A percentile compares a stretch with the other conserved stretches of the same genome.
Conservation (phyloP, 1,140 invertebrate genomes). For the Scaptomyza graminum region DNA sequence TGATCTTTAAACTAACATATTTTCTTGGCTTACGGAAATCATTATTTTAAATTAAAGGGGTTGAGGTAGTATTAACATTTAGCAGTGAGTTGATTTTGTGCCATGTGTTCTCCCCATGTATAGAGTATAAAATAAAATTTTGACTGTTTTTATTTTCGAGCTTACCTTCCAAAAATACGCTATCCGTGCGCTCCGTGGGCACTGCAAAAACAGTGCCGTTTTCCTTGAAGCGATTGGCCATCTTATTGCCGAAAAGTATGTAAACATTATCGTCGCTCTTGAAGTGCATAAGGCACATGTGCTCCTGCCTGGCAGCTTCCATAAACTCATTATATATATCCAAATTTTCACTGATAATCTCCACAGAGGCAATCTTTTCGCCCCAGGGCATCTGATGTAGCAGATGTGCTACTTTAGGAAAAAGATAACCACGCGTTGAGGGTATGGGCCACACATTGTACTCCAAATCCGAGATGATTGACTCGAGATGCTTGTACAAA, state of each 20-base stretch:
- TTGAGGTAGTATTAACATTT: too few species aligned
- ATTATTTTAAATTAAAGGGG: too few species aligned
- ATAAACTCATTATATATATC: slow-evolving; percentile 81
- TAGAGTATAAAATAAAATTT: too few species aligned
- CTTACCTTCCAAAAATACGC: slow-evolving; percentile 68
- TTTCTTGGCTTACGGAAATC: too few species aligned
- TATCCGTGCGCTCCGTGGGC: slow-evolving; percentile 69
- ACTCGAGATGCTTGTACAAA: slow-evolving; percentile 62
- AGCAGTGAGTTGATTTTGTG: too few species aligned
- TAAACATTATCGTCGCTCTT: slow-evolving; percentile 78
- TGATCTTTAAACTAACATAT: too few species aligned
- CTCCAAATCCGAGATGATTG: slow-evolving; percentile 70
- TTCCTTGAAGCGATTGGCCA: slow-evolving; percentile 72
- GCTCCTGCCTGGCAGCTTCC: slow-evolving; percentile 73
- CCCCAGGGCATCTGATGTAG: slow-evolving; percentile 82
- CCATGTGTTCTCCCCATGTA: too few species aligned
- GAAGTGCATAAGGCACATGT: slow-evolving; percentile 83
- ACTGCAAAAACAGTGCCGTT: slow-evolving; percentile 77
- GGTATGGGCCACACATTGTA: slow-evolving; percentile 83
- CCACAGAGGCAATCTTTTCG: slow-evolving; percentile 79
- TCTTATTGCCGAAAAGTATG: slow-evolving; percentile 76
- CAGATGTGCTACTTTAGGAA: slow-evolving; percentile 78
- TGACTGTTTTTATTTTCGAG: background rate
- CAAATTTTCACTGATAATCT: slow-evolving; percentile 73
- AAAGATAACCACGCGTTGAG: slow-evolving; percentile 52